Evolutionary conservation across 2,113 vertebrate genomes (phyloP).

Genomic region (Nothocercus julius): DNA sequence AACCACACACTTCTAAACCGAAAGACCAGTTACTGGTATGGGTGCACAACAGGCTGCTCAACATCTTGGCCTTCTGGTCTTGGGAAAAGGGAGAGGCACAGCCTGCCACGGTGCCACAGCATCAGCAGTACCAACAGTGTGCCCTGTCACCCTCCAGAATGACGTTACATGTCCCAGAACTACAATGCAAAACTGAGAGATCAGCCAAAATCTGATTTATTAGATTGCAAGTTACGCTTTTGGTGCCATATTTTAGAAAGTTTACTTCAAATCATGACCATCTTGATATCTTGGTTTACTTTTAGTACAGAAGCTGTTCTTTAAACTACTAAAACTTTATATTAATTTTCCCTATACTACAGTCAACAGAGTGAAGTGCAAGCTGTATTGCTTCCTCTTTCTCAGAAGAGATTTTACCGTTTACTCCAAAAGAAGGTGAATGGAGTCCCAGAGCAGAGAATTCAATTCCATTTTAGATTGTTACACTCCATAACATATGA

Average conservation of each 20-base stretch:
- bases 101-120: neutral
- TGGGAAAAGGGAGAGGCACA: neutral
- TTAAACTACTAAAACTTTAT: neutral
- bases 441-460: neutral
- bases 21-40: neutral
- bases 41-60: neutral
- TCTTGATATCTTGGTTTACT: neutral
- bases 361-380: neutral
- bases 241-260: accelerated
- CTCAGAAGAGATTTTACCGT: neutral
- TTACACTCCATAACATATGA: neutral
- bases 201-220: neutral
- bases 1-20: neutral
- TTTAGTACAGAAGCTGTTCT: neutral
- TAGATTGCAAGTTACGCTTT: neutral
- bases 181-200: neutral
- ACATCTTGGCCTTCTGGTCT: neutral
- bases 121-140: neutral
- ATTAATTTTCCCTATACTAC: neutral
- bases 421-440: neutral
- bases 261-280: neutral
- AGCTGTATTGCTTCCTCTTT: neutral
- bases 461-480: neutral
- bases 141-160: neutral
- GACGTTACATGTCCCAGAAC: accelerated